Base-by-base conservation (phyloP, 2,888 invertebrate genomes). In the Acleris laterana region DNA sequence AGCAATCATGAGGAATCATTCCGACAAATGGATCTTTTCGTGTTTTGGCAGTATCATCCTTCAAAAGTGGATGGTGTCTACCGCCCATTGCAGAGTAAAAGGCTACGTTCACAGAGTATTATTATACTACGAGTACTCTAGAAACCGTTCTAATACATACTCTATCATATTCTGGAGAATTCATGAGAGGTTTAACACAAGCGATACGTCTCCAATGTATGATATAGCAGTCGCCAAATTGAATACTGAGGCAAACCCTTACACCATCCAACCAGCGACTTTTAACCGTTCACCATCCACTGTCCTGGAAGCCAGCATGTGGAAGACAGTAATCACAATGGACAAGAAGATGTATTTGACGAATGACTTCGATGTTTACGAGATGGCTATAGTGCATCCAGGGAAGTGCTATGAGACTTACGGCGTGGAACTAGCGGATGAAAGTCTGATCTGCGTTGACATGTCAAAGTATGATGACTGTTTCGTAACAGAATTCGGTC, bases 271-370 rank as follows among this genome's bases (percentile, higher is more conserved):
- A 48, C 71, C 87, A 0, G 77, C 89, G 0, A 72, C 80, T 0
- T 84, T 90, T 13, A 84, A 88, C 32, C 81, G 78, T 0, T 71
- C 61, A 1, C 49, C 59, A 0, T 77, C 67, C 0, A 57, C 7
- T 0, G 62, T 70, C 0, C 65, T 82, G 0, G 87, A 85, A 5
- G 85, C 84, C 0, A 81, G 84, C 19, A 68, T 91, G 1, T 92
- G 92, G 92, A 91, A 89, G 72, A 90, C 90, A 0, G 85, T 90
- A 0, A 77, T 85, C 0, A 82, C 90, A 0, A 92, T 91, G 90
- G 85, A 88, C 13, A 83, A 80, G 13, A 82, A 77, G n/a, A 70
- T 87, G 5, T 91, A 79, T 44, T 55, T 91, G 38, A 90, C 91
- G 0, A 89, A 90, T 50, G 89, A 88, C 57, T 81, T 90, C 1